Evolutionary conservation across 2,113 vertebrate species (phyloP).

Genomic region (Brachypodius melanocephalos): DNA sequence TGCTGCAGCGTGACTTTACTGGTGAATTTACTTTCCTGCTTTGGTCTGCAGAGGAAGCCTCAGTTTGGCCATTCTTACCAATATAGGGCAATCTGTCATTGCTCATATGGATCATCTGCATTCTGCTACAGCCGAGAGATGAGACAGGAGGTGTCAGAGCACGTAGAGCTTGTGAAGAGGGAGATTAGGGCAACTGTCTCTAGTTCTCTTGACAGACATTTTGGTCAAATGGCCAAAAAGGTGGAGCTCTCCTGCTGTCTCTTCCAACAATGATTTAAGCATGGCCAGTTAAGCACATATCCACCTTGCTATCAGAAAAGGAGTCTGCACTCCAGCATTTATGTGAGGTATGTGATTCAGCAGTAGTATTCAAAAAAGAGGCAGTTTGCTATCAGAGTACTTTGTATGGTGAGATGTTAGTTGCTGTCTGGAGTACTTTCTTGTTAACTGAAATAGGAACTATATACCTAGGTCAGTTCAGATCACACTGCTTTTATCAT

Average conservation of each 20-base stretch:
- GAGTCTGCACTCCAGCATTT: not conserved
- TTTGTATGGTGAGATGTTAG: not conserved
- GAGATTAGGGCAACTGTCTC: not conserved
- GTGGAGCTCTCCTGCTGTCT: not conserved
- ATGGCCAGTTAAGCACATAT: not conserved
- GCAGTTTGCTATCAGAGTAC: fast-evolving
- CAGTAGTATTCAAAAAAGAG: not conserved
- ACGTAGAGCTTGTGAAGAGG: not conserved
- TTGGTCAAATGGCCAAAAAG: not conserved
- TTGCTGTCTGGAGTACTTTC: not conserved
- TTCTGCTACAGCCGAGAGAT: not conserved
- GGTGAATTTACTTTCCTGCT: not conserved
- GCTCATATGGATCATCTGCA: not conserved
- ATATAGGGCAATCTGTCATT: not conserved
- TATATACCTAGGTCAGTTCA: not conserved
- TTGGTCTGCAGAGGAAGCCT: not conserved
- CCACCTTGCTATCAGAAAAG: not conserved
- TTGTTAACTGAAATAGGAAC: not conserved
- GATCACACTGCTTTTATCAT: not conserved
- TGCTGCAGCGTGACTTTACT: not conserved
- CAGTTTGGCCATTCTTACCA: not conserved
- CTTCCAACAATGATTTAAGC: not conserved
- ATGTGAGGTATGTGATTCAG: not conserved
- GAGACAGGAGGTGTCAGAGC: not conserved
- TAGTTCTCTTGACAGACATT: not conserved